phyloP scores from a whole-genome alignment of 2,888 invertebrate genomes.

The Conomelus anceps region DNA sequence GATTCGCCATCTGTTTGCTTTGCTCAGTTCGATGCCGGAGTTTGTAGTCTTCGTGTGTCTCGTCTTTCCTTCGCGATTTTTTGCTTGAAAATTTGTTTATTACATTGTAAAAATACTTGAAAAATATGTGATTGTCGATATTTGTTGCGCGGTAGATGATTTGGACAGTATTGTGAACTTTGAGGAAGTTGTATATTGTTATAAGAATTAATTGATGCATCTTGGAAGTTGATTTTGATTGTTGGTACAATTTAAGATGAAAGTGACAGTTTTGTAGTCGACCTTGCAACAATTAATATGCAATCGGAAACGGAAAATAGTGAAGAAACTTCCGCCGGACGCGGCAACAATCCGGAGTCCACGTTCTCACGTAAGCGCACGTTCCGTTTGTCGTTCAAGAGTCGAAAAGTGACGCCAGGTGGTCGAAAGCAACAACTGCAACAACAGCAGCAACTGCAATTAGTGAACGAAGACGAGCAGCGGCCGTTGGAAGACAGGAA shows the following conservation, averaged over 20 bases:
- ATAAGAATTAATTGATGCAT: not conserved
- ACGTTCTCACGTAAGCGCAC: not conserved
- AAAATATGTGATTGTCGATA: not conserved
- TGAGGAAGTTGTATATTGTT: not conserved
- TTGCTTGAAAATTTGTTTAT: not conserved
- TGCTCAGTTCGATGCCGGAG: not conserved
- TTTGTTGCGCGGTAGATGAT: too few species aligned
- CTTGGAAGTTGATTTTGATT: not conserved
- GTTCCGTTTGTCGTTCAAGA: not conserved
- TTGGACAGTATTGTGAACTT: not conserved
- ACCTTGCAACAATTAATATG: not conserved
- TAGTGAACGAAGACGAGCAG: not conserved
- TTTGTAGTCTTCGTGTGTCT: not conserved
- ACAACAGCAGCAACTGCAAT: not conserved
- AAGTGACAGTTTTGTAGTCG: not conserved
- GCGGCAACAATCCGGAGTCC: not conserved
- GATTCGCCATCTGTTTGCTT: not conserved
- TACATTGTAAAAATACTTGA: too few species aligned
- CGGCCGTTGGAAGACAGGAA: not conserved
- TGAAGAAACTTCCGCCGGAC: not conserved
- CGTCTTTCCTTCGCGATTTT: not conserved
- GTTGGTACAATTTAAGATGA: not conserved
- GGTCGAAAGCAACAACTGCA: not conserved
- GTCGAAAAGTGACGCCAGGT: not conserved
- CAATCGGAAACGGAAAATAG: not conserved